Evolutionary conservation across 1,140 invertebrate genomes (phyloP).

Genomic region (Drosophila parabipectinata): DNA sequence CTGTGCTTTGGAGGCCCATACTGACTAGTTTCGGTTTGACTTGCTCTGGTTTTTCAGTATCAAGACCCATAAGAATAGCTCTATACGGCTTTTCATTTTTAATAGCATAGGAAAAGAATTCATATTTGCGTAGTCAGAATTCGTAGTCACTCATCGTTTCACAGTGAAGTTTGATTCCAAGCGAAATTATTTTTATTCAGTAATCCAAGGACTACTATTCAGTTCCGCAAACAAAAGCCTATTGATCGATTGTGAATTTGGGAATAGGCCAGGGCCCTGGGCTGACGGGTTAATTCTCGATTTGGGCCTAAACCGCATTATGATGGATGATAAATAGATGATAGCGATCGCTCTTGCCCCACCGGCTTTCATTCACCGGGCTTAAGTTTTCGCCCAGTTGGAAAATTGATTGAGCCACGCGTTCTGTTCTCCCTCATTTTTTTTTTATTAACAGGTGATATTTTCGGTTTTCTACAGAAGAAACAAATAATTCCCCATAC

Average conservation of each 20-base stretch:
- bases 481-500: constrained; percentile 47
- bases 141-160: too few relatives aligned
- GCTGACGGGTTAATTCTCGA: constrained; percentile 79
- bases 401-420: constrained; percentile 75
- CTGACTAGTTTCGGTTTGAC: too few relatives aligned
- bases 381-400: constrained; percentile 69
- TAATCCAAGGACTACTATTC: too few relatives aligned
- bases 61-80: too few relatives aligned
- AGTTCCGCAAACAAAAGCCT: constrained; percentile 37
- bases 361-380: constrained; percentile 39
- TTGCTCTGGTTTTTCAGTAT: too few relatives aligned
- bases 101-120: too few relatives aligned
- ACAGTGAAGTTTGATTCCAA: too few relatives aligned
- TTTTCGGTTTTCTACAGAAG: constrained; percentile 2
- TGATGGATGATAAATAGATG: constrained; percentile 74
- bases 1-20: too few relatives aligned
- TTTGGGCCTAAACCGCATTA: constrained; percentile 73
- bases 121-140: too few relatives aligned
- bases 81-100: too few relatives aligned
- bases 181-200: too few relatives aligned
- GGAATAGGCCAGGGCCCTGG: constrained; percentile 50
- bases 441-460: constrained; percentile 42
- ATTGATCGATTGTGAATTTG: constrained; percentile 80
- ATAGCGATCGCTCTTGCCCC: constrained; percentile 47
- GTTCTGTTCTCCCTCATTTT: constrained; percentile 17